Evolutionary conservation across 2,888 invertebrate species (phyloP).

Genomic region (Geotrupes spiniger): DNA sequence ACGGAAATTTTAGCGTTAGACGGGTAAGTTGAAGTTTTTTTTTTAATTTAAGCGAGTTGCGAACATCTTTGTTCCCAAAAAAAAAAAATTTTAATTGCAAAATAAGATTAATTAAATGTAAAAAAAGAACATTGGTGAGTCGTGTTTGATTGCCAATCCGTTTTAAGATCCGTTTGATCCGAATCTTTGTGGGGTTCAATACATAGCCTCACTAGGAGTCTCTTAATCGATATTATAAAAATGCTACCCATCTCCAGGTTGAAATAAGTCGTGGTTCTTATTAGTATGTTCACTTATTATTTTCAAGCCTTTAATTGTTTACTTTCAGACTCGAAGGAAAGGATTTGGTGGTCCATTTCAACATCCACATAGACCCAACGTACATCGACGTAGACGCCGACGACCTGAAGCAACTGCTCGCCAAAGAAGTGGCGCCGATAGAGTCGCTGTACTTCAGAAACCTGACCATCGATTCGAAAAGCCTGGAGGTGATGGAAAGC

Average conservation of each 20-base stretch:
- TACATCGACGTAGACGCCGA: constrained; percentile 57
- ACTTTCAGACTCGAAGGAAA: constrained; percentile 61
- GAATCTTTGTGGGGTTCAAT: too few species aligned
- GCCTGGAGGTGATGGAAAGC: constrained; percentile 63
- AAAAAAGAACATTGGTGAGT: too few species aligned
- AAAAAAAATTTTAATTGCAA: too few species aligned
- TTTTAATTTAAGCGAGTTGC: too few species aligned
- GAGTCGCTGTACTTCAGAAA: constrained; percentile 62
- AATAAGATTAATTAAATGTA: too few species aligned
- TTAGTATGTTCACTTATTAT: background rate
- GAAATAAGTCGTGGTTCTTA: too few species aligned
- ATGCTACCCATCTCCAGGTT: too few species aligned
- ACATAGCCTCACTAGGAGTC: too few species aligned
- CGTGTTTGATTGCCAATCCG: too few species aligned
- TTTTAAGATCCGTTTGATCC: too few species aligned
- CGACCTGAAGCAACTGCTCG: constrained; percentile 64
- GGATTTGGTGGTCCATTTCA: constrained; percentile 80
- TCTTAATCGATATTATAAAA: too few species aligned
- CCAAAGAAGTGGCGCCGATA: constrained; percentile 61
- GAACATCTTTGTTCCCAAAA: too few species aligned
- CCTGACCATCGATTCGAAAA: constrained; percentile 62
- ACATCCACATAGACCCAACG: constrained; percentile 75
- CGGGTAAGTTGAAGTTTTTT: constrained; percentile 71
- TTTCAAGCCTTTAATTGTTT: background rate
- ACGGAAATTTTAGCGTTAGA: constrained; percentile 82